A percentile compares a stretch with the other conserved stretches of the same genome.
These are phyloP conservation scores for Crocuta crocuta DNA, from an alignment of 2,113 vertebrate genomes.

Conservation along the genomic window DNA sequence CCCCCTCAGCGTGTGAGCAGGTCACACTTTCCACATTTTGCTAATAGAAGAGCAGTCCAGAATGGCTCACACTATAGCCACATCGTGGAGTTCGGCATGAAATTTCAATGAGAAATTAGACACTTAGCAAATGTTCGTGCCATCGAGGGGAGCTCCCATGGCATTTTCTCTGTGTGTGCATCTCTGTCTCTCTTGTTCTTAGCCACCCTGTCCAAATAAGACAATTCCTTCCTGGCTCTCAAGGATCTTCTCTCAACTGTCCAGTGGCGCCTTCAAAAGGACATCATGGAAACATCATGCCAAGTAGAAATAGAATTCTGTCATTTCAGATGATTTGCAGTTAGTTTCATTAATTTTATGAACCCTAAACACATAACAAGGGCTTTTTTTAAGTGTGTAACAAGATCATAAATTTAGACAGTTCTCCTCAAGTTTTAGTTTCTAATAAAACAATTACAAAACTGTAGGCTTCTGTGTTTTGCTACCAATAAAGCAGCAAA, in stretches of 20 bases:
- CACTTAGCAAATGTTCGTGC: background rate
- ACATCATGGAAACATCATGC: background rate
- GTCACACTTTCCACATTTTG: background rate
- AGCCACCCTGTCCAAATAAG: rapidly evolving
- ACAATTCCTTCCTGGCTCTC: background rate
- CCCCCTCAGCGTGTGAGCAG: background rate
- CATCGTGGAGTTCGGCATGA: background rate
- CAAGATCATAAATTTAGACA: background rate
- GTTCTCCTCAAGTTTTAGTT: background rate
- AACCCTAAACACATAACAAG: background rate
- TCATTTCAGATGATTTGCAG: background rate
- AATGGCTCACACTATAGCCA: rapidly evolving
- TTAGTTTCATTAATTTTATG: slow-evolving; percentile 25
- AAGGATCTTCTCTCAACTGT: background rate
- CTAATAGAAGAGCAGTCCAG: background rate
- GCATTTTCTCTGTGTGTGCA: background rate
- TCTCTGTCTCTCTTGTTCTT: background rate
- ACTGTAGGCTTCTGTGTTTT: background rate
- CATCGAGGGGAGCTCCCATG: background rate
- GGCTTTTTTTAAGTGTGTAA: background rate
- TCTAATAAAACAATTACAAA: background rate
- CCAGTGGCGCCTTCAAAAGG: background rate
- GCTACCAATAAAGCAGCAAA: background rate
- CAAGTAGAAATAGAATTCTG: background rate
- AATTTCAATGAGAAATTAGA: background rate